These are phyloP conservation scores for Centropristis striata DNA, from an alignment of 2,113 vertebrate species.

Conservation along the genomic window DNA sequence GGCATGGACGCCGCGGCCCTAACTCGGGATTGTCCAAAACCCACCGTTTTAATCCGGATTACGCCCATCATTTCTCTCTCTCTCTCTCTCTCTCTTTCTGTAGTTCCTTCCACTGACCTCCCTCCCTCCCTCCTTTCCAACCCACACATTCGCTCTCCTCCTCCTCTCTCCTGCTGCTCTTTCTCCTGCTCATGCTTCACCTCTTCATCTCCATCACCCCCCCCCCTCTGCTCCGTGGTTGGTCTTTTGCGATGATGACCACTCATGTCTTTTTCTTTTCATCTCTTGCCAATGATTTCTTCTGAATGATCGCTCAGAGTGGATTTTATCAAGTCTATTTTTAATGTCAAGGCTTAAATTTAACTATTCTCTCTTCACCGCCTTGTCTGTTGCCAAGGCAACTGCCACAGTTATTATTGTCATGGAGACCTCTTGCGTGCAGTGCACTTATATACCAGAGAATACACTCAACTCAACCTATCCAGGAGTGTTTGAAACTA, in stretches of 20 bases:
- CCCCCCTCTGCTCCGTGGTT: slow-evolving; percentile 17
- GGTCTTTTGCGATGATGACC: slow-evolving; percentile 63
- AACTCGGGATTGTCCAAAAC: slow-evolving; percentile 81
- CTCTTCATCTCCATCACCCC: slow-evolving; percentile 33
- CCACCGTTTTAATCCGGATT: slow-evolving; percentile 83
- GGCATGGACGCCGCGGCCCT: slow-evolving; percentile 47
- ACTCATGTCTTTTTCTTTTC: slow-evolving; percentile 16
- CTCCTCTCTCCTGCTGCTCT: slow-evolving; percentile 57
- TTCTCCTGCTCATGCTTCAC: slow-evolving; percentile 54
- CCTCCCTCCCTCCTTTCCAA: neutral
- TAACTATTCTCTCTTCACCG: slow-evolving; percentile 15
- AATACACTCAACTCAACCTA: neutral
- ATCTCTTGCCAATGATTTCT: slow-evolving; percentile 16
- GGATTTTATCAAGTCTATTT: slow-evolving; percentile 67
- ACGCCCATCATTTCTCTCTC: slow-evolving; percentile 68
- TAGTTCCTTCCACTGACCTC: slow-evolving; percentile 49
- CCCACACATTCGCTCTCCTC: slow-evolving; percentile 33
- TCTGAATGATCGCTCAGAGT: slow-evolving; percentile 29
- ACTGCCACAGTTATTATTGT: slow-evolving; percentile 40
- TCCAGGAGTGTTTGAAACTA: neutral
- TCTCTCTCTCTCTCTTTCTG: slow-evolving; percentile 37
- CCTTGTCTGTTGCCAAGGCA: slow-evolving; percentile 70
- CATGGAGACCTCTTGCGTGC: slow-evolving; percentile 24
- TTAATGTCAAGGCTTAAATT: slow-evolving; percentile 45
- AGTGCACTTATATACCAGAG: neutral